These are phyloP conservation scores for Spinus olivaceus DNA, from an alignment of 2,797 vertebrate genomes.

Conservation along the genomic window DNA sequence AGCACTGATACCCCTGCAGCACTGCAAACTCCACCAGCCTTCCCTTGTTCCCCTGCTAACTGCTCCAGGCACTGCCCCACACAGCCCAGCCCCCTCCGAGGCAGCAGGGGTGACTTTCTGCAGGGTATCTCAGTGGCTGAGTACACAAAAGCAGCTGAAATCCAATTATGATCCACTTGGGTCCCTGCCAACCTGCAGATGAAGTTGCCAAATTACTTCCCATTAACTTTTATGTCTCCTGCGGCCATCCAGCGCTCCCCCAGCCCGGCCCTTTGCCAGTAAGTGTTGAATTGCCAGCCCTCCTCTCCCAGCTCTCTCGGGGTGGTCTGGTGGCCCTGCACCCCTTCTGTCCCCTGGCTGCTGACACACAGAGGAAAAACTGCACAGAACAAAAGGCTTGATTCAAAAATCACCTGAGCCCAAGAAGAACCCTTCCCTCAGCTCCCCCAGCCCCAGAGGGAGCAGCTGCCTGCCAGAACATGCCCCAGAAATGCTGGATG, in stretches of 20 bases:
- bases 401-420: background rate
- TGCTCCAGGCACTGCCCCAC: background rate
- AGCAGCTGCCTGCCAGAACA: accelerated
- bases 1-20: accelerated
- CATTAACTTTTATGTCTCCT: conserved; percentile 51
- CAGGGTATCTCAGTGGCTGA: conserved; percentile 25
- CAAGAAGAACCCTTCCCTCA: background rate
- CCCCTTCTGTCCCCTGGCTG: background rate
- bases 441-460: background rate
- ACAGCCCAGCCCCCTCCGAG: background rate
- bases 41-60: accelerated
- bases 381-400: background rate
- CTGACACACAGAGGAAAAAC: background rate
- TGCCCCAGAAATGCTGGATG: accelerated
- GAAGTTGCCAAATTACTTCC: conserved; percentile 55
- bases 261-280: background rate
- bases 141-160: conserved; percentile 41
- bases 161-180: conserved; percentile 53
- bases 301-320: background rate
- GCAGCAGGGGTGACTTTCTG: background rate
- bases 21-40: accelerated
- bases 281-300: background rate
- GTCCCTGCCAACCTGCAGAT: conserved; percentile 6
- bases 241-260: background rate
- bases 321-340: background rate